Conservation (phyloP, 1,140 invertebrate genomes). For the Portunus trituberculatus region DNA sequence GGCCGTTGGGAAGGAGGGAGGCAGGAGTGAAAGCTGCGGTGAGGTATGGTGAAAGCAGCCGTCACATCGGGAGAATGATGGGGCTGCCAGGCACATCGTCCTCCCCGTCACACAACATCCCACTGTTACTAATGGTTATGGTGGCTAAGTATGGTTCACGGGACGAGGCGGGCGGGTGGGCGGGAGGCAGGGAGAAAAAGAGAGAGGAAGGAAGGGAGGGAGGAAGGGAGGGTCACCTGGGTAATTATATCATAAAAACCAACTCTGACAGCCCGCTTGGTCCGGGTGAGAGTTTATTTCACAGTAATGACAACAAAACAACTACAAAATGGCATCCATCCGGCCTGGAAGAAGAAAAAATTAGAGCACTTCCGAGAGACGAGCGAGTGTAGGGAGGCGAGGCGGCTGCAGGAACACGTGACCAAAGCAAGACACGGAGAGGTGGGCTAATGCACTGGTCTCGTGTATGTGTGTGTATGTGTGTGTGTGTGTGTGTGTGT, state of each 20-base stretch:
- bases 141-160: slow-evolving; percentile 2
- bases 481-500: too few relatives aligned
- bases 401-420: background rate
- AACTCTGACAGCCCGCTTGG: background rate
- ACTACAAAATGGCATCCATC: background rate
- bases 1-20: background rate
- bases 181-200: background rate
- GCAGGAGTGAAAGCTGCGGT: background rate
- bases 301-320: slow-evolving; percentile 9
- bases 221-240: background rate
- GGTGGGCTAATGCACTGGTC: too few relatives aligned
- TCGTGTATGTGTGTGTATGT: too few relatives aligned
- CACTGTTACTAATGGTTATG: slow-evolving; percentile 13
- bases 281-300: slow-evolving; percentile 21
- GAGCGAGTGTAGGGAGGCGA: background rate
- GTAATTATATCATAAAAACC: slow-evolving; percentile 24
- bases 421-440: too few relatives aligned
- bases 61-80: background rate
- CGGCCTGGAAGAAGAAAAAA: background rate
- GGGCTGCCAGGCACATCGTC: slow-evolving; percentile 3
- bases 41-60: slow-evolving; percentile 5
- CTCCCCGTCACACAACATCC: background rate
- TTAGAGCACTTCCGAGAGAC: background rate
- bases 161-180: background rate
- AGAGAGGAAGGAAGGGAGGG: background rate